A percentile compares a stretch with the other conserved stretches of the same genome.
Evolutionary conservation across 2,888 invertebrate species (phyloP).

Genomic region (Thysanoteuthis rhombus): DNA sequence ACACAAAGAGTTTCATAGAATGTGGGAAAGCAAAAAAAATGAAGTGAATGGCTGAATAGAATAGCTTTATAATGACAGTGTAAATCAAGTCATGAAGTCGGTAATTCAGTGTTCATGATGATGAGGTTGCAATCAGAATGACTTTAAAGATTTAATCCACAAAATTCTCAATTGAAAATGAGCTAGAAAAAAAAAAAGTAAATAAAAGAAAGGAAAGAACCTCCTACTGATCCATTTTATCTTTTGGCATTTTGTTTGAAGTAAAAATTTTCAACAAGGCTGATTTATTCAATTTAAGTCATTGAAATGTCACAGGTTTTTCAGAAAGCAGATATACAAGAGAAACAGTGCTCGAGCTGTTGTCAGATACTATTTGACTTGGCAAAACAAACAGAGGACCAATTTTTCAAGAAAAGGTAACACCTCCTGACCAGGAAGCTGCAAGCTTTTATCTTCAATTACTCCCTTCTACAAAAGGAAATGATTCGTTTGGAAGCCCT

Average conservation of each 20-base stretch:
- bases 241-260: not conserved
- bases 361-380: not conserved
- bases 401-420: not conserved
- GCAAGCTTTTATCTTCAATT: not conserved
- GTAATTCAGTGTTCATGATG: not conserved
- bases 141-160: not conserved
- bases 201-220: not conserved
- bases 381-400: not conserved
- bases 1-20: not conserved
- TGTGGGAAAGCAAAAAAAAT: not conserved
- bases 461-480: not conserved
- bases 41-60: not conserved
- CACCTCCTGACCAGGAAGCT: not conserved
- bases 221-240: not conserved
- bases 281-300: not conserved
- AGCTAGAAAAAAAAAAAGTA: not conserved
- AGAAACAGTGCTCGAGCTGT: not conserved
- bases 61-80: constrained; percentile 12
- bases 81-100: constrained; percentile 12
- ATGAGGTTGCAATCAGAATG: not conserved
- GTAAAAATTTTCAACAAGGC: not conserved
- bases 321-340: not conserved
- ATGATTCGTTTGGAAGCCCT: not conserved
- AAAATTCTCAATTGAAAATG: not conserved
- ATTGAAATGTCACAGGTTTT: not conserved